Evolutionary conservation across 2,113 vertebrate genomes (phyloP), one percentile per base, ranked within the genome.

Genomic region (Recurvirostra avosetta): DNA sequence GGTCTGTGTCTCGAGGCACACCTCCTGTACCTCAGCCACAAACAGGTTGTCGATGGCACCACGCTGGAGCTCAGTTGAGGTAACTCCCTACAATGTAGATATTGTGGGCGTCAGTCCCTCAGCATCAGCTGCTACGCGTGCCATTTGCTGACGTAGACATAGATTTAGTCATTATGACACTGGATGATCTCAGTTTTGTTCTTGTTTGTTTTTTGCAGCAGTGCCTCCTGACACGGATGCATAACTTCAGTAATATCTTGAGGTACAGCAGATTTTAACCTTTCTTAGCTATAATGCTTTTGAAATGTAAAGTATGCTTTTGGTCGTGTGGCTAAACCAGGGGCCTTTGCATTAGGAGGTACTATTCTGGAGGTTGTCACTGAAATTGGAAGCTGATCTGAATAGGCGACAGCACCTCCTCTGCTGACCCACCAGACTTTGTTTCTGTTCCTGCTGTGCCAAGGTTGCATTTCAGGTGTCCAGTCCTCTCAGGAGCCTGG

Each of bases 111-210:
- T 26, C 43, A 47, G 32, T 9, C n/a, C 11, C 50, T 66, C 40
- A 0, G 1, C 12, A 12, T 38, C 38, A 55, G 22, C 23, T 67
- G 38, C 55, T 47, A 1, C 7, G 0, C 7, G 23, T 49, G n/a
- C 40, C 7, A 1, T 18, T 62, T 62, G 30, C 29, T 70, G 17
- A 40, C 3, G 19, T 30, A 52, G 45, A 5, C 0, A 3, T 32
- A 7, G 14, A 27, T 70, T 26, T 70, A 70, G 21, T 34, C 1
- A 0, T n/a, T 2, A 1, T 12, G 58, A 52, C 15, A 7, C 7
- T 0, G 0, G 11, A 16, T 32, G 25, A 12, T 53, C 25, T 47
- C 25, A 8, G 23, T 26, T 61, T 55, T 36, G 13, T 45, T 30
- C 8, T 36, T 20, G 15, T 21, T 67, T 38, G 19, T 5, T 16